These are phyloP conservation scores for Probaryconus sp. DNA, from an alignment of 1,140 invertebrate genomes.

Conservation along the genomic window DNA sequence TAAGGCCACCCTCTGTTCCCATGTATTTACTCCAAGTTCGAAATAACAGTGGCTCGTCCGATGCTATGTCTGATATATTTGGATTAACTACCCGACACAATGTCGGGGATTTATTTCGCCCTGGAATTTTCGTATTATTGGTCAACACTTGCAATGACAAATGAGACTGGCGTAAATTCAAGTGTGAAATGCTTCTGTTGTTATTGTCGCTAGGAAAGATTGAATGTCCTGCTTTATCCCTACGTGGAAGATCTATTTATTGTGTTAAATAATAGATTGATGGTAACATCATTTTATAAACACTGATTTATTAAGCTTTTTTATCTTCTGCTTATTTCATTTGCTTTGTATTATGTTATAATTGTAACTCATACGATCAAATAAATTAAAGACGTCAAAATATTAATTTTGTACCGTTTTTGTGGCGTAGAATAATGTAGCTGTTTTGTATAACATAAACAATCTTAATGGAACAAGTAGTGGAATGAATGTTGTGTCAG, in stretches of 20 bases:
- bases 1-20: slow-evolving; percentile 9
- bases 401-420: no score
- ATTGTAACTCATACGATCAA: no score
- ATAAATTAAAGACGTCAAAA: no score
- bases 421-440: no score
- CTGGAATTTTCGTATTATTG: slow-evolving; percentile 35
- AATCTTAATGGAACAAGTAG: no score
- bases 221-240: slow-evolving; percentile 40
- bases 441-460: no score
- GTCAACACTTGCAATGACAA: slow-evolving; percentile 58
- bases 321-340: no score
- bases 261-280: slow-evolving; percentile 47
- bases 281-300: no score
- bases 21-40: slow-evolving; percentile 49
- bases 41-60: slow-evolving; percentile 34
- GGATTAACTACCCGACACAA: slow-evolving; percentile 54
- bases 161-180: slow-evolving; percentile 38
- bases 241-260: no score
- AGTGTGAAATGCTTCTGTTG: slow-evolving; percentile 28
- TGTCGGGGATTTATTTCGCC: slow-evolving; percentile 46
- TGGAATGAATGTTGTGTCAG: no score
- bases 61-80: slow-evolving; percentile 51
- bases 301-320: no score
- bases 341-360: no score
- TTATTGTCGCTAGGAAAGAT: slow-evolving; percentile 31